Evolutionary conservation across 2,888 invertebrate genomes (phyloP).

Genomic region (Macrosiphum euphorbiae): DNA sequence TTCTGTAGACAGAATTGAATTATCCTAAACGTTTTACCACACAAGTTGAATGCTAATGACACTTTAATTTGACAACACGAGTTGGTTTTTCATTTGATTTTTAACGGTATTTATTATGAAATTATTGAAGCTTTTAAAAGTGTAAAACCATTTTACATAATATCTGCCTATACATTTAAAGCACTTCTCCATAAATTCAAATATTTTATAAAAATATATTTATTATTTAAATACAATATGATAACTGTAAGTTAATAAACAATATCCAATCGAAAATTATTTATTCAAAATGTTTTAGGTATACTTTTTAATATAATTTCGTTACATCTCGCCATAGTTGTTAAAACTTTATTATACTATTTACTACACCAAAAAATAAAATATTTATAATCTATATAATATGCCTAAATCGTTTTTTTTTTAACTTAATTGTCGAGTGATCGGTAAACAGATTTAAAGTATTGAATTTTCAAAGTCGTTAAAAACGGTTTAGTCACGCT

Average conservation of each 20-base stretch:
- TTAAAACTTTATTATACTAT: not conserved
- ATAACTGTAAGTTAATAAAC: not conserved
- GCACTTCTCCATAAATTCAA: not conserved
- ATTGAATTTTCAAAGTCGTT: not conserved
- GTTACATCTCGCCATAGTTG: not conserved
- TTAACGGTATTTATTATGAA: not conserved
- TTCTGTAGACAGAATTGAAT: constrained; percentile 23
- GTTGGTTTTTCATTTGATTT: constrained; percentile 24
- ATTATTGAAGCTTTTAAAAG: not conserved
- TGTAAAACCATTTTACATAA: not conserved
- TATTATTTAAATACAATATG: not conserved
- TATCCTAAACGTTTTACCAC: constrained; percentile 45
- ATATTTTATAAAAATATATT: not conserved
- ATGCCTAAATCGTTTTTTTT: not conserved
- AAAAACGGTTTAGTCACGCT: not conserved
- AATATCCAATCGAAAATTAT: not conserved
- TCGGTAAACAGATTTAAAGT: not conserved
- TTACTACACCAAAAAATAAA: not conserved
- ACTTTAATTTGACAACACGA: constrained; percentile 50
- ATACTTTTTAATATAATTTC: not conserved
- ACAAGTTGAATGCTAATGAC: constrained; percentile 56
- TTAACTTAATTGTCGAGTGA: not conserved
- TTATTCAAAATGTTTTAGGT: not conserved
- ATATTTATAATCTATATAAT: not conserved
- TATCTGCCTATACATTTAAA: not conserved